Conservation (phyloP, 2,113 vertebrate genomes). For the Acinonyx jubatus region DNA sequence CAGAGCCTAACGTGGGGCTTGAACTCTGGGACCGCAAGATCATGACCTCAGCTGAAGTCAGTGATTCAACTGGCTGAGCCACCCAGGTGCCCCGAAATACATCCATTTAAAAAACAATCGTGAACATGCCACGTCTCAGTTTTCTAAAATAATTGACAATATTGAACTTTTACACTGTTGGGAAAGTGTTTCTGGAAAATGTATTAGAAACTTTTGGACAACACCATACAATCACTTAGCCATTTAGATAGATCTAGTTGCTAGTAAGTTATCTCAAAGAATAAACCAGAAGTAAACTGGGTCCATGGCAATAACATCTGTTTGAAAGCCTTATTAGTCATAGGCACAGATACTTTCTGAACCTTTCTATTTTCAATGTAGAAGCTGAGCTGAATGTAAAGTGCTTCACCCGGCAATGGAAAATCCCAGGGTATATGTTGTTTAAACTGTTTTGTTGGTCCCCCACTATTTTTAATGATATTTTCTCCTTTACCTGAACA, state of each 20-base stretch:
- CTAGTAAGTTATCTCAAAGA: conserved; percentile 32
- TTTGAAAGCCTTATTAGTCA: neutral
- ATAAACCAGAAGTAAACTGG: conserved; percentile 11
- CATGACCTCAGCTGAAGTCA: too few relatives aligned
- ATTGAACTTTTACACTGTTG: neutral
- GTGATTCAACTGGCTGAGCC: too few relatives aligned
- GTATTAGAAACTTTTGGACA: neutral
- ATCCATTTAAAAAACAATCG: conserved; percentile 24
- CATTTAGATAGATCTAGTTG: neutral
- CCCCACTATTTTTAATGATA: conserved; percentile 65
- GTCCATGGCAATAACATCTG: neutral
- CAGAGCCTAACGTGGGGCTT: too few relatives aligned
- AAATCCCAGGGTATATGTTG: conserved; percentile 7
- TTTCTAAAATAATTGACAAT: conserved; percentile 23
- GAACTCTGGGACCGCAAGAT: too few relatives aligned
- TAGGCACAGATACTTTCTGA: neutral
- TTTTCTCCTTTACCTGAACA: conserved; percentile 64
- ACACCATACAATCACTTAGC: neutral
- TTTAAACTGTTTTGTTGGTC: conserved; percentile 61
- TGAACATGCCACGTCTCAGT: neutral
- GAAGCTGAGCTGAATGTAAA: conserved; percentile 34
- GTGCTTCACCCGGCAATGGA: neutral
- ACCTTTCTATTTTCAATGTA: neutral
- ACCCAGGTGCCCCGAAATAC: neutral
- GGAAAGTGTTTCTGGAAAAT: neutral